Percentiles rank a stretch among this genome's conserved stretches.
These are phyloP conservation scores for Sepioteuthis lessoniana DNA, from an alignment of 2,888 invertebrate species.

Conservation along the genomic window DNA sequence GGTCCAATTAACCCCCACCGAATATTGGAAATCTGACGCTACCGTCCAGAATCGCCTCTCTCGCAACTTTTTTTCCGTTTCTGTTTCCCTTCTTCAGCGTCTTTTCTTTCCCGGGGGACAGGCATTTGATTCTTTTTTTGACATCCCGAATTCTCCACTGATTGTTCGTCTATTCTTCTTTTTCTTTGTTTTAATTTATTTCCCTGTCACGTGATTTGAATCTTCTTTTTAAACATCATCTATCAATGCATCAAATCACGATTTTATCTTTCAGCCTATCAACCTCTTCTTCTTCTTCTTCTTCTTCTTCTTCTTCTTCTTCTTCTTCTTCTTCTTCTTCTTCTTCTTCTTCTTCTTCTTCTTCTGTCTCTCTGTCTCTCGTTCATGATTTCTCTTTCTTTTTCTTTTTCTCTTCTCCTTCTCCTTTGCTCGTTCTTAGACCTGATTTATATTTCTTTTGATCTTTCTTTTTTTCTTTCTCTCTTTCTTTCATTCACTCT, in stretches of 20 bases:
- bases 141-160: not conserved
- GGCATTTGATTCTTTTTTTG: not conserved
- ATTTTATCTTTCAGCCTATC: too few relatives aligned
- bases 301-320: not conserved
- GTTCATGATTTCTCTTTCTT: not conserved
- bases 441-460: not conserved
- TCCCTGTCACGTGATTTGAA: too few relatives aligned
- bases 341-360: not conserved
- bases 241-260: too few relatives aligned
- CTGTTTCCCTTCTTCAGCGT: not conserved
- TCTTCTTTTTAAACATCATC: too few relatives aligned
- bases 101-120: not conserved
- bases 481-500: not conserved
- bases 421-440: not conserved
- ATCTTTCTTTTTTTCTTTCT: not conserved
- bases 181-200: not conserved
- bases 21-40: too few relatives aligned
- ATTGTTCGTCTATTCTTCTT: not conserved
- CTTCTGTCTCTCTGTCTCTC: not conserved
- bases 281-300: not conserved
- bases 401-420: not conserved
- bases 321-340: not conserved
- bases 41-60: too few relatives aligned
- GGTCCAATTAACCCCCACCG: too few relatives aligned
- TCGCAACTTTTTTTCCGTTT: not conserved